phyloP scores from a whole-genome alignment of 2,797 vertebrate species.

The Malacoctenus gilli region DNA sequence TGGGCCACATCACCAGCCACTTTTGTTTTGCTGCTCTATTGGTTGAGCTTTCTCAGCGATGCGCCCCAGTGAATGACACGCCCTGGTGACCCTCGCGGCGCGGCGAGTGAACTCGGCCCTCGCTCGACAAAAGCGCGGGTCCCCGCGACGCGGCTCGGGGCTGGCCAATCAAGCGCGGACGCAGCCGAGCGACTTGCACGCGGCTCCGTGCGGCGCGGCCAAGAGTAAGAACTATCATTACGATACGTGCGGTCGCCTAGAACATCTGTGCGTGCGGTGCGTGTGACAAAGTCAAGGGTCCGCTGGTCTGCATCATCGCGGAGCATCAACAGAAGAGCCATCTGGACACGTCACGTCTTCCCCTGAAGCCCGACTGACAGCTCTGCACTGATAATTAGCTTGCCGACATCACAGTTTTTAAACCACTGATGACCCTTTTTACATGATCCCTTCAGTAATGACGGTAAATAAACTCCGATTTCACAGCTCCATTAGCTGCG shows the following conservation, averaged over 20 bases:
- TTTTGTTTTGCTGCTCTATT: conserved; percentile 38
- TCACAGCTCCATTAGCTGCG: not conserved
- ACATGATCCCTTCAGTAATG: conserved; percentile 1
- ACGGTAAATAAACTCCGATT: not conserved
- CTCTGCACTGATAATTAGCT: conserved; percentile 45
- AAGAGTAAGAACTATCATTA: not conserved
- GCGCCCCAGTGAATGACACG: conserved; percentile 13
- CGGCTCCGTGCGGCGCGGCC: conserved; percentile 13
- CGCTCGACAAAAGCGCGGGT: conserved; percentile 5
- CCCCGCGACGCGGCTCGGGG: not conserved
- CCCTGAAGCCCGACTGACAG: conserved; percentile 39
- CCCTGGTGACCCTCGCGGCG: conserved; percentile 4
- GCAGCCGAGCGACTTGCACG: not conserved
- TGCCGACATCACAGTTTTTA: conserved; percentile 41
- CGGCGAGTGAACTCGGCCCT: conserved; percentile 1
- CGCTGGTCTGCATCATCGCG: conserved; percentile 27
- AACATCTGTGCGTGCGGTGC: conserved; percentile 4
- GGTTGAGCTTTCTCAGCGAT: conserved; percentile 11
- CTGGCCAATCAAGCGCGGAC: conserved; percentile 9
- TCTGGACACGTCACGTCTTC: conserved; percentile 48
- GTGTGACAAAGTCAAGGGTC: conserved; percentile 9
- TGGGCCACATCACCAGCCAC: conserved; percentile 58
- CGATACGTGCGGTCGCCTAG: not conserved
- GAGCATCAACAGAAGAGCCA: conserved; percentile 42
- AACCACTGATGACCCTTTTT: conserved; percentile 4